Conservation (phyloP, 2,113 vertebrate genomes). For the Poicephalus meyeri region DNA sequence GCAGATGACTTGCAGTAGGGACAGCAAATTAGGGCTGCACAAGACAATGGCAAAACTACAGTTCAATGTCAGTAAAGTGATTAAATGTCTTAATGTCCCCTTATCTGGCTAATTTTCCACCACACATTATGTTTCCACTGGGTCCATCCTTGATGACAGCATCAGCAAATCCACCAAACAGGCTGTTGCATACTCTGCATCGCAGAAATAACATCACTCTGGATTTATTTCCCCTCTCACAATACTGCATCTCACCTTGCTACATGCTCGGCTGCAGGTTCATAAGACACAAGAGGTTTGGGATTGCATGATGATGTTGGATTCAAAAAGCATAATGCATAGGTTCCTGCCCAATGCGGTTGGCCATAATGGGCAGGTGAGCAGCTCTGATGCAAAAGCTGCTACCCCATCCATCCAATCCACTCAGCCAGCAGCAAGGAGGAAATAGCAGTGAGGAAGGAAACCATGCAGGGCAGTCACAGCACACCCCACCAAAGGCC, state of each 20-base stretch:
- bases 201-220: background rate
- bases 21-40: fast-evolving
- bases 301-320: background rate
- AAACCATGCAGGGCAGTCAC: background rate
- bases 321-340: background rate
- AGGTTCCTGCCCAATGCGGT: background rate
- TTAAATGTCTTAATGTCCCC: background rate
- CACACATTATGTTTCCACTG: background rate
- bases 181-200: background rate
- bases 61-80: background rate
- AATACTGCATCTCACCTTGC: background rate
- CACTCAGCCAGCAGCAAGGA: fast-evolving
- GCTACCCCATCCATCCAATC: fast-evolving
- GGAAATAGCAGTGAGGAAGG: background rate
- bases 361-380: background rate
- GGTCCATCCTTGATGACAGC: background rate
- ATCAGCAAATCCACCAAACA: background rate
- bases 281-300: background rate
- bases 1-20: background rate
- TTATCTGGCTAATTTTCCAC: background rate
- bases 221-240: background rate
- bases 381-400: background rate
- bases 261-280: background rate
- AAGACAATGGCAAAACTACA: background rate
- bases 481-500: background rate